Evolutionary conservation across 2,888 invertebrate genomes (phyloP).

Genomic region (Drosophila leonis): DNA sequence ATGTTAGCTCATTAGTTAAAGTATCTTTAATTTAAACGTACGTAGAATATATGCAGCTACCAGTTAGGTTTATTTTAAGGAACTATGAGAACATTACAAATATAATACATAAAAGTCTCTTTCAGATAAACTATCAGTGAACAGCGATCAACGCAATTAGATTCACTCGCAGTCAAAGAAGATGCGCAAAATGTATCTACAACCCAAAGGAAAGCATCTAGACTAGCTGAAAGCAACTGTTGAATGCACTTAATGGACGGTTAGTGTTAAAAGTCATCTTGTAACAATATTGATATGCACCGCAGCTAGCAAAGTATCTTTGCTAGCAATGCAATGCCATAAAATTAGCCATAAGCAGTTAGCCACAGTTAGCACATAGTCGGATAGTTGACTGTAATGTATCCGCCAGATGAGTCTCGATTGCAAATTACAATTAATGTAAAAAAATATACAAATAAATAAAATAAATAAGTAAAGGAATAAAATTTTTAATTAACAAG

Average conservation of each 20-base stretch:
- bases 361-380: not conserved
- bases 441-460: not conserved
- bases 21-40: not conserved
- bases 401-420: constrained; percentile 13
- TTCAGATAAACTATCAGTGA: not conserved
- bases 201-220: not conserved
- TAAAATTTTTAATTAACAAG: constrained; percentile 56
- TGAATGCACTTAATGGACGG: not conserved
- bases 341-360: constrained; percentile 9
- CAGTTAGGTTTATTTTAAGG: not conserved
- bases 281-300: not conserved
- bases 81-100: not conserved
- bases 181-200: not conserved
- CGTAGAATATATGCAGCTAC: not conserved
- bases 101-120: constrained; percentile 1
- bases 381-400: constrained; percentile 1
- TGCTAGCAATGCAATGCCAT: constrained; percentile 4
- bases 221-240: not conserved
- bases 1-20: not conserved
- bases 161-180: too few species aligned
- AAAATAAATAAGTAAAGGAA: too few species aligned
- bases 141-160: not conserved
- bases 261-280: not conserved
- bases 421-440: constrained; percentile 30
- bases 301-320: constrained; percentile 1